phyloP scores from a whole-genome alignment of 2,113 vertebrate genomes.

The Upupa epops region DNA sequence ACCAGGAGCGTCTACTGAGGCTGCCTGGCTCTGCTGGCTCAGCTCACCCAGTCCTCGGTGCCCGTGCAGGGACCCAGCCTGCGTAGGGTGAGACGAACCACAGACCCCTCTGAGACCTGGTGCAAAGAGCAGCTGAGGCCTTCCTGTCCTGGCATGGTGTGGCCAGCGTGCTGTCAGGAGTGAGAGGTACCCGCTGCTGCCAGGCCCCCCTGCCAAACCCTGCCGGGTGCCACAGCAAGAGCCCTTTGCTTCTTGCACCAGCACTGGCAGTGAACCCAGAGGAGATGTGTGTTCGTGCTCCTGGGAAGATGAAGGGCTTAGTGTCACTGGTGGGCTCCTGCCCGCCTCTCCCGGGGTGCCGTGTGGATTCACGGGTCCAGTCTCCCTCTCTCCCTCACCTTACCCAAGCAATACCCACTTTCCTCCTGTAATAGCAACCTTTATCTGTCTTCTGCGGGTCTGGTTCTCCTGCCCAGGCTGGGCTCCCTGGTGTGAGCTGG shows the following conservation, averaged over 20 bases:
- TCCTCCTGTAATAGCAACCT: background rate
- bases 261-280: background rate
- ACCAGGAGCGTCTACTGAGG: background rate
- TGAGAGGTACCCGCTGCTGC: too few species aligned
- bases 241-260: background rate
- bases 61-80: background rate
- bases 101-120: fast-evolving
- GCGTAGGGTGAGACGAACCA: fast-evolving
- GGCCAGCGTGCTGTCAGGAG: background rate
- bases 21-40: background rate
- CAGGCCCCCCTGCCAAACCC: background rate
- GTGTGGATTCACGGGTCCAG: fast-evolving
- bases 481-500: background rate
- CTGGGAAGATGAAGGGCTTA: fast-evolving
- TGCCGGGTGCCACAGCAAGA: fast-evolving
- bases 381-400: background rate
- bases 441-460: background rate
- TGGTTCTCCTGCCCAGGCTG: background rate
- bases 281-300: fast-evolving
- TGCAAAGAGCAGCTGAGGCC: background rate
- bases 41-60: background rate
- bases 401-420: background rate
- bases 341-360: background rate
- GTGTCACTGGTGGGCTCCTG: background rate
- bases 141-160: fast-evolving